phyloP scores from a whole-genome alignment of 2,888 invertebrate genomes.

The Acronicta aceris region DNA sequence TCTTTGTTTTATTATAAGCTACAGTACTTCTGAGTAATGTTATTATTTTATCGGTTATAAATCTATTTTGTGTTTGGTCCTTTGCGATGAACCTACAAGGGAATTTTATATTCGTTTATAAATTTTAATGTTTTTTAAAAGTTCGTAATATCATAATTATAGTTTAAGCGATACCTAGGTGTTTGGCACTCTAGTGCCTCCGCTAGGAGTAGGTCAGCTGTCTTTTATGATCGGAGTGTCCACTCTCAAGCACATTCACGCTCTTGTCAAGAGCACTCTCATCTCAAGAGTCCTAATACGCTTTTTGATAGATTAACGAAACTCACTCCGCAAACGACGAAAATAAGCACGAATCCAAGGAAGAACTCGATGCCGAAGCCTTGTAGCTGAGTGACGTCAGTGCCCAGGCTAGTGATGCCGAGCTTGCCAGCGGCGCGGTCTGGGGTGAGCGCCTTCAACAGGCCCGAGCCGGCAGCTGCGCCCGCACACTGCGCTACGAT shows the following conservation, averaged over 20 bases:
- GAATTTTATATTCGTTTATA: too few relatives aligned
- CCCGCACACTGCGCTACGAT: constrained; percentile 95
- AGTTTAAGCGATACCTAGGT: too few relatives aligned
- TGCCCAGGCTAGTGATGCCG: constrained; percentile 91
- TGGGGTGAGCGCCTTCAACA: constrained; percentile 93
- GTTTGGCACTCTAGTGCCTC: too few relatives aligned
- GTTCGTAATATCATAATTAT: too few relatives aligned
- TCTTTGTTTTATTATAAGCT: constrained; percentile 9
- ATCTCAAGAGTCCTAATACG: too few relatives aligned
- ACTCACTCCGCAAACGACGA: constrained; percentile 96
- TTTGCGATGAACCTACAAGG: background rate
- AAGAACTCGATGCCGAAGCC: constrained; percentile 97
- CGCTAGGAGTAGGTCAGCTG: too few relatives aligned
- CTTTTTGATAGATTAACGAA: background rate
- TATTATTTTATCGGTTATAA: constrained; percentile 20
- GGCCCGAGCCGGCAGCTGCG: constrained; percentile 93
- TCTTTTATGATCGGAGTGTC: too few relatives aligned
- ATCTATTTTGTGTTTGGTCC: background rate
- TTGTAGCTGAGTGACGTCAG: constrained; percentile 91
- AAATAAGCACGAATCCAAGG: constrained; percentile 95
- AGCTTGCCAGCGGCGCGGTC: constrained; percentile 89
- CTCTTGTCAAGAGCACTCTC: too few relatives aligned
- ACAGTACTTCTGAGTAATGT: constrained; percentile 20
- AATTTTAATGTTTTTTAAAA: too few relatives aligned
- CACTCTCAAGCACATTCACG: too few relatives aligned